Base-by-base conservation (phyloP, 1,140 invertebrate genomes). In the Heliothis virescens region DNA sequence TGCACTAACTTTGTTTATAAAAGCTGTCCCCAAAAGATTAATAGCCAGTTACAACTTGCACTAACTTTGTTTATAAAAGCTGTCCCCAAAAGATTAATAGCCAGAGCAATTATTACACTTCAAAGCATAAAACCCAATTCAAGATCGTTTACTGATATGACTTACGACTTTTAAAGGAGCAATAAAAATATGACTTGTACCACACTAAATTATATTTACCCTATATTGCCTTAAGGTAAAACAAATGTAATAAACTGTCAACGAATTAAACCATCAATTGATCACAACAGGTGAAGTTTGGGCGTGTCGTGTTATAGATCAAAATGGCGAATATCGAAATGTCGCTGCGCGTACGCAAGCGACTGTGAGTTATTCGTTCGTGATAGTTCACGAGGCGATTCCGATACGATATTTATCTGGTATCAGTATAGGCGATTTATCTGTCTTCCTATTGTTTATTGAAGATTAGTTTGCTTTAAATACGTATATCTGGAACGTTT, bases 321-420 rank as follows among this genome's bases (percentile, higher is more conserved):
- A 75, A 75, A 75, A 60, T 77, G 50, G 74, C 74, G 59, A 77
- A 65, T 77, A 75, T 75, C 60, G 60, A 77, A 77, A 77, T 77
- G 74, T 77, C 67, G 59, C 52, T 76, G 74, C 74, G 74, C 57
- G 67, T 71, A 71, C 67, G 67, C 67, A 71, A 62, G 67, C 29
- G 47, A 48, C 50, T 41, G 52, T 77, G 74, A 77, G 60, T 65
- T 77, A 77, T 77, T 53, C 50, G 60, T 53, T 77, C 74, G 74
- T 77, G 74, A 77, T 77, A 77, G 74, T 77, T 77, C 74, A 77
- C 50, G 60, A 41, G 48, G 60, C 60, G 74, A 75, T 75, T 48
- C 29, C 74, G 48, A 77, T 63, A 53, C 74, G 74, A 77, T 77
- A 77, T 77, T 77, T 77, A 77, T 77, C 74, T 73, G 53, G n/a